These are phyloP conservation scores for Limnothrissa miodon DNA, from an alignment of 2,113 vertebrate species.

Conservation along the genomic window DNA sequence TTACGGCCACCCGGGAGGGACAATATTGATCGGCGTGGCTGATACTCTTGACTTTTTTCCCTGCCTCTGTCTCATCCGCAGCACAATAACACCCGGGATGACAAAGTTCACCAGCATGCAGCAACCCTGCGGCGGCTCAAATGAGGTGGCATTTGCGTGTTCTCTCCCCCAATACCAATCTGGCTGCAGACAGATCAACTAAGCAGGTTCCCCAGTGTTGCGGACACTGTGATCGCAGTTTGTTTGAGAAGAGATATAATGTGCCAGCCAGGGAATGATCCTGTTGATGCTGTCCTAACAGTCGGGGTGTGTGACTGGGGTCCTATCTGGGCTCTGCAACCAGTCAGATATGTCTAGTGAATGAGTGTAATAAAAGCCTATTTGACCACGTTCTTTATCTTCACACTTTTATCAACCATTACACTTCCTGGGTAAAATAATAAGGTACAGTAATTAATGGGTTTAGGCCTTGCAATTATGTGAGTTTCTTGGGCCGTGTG, in stretches of 20 bases:
- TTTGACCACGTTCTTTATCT: neutral
- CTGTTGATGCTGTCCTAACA: neutral
- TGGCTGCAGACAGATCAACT: neutral
- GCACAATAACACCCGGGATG: neutral
- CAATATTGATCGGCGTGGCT: neutral
- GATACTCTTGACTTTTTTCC: neutral
- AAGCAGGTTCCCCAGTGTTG: neutral
- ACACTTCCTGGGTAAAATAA: slow-evolving; percentile 52
- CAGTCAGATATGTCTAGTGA: neutral
- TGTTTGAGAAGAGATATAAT: neutral
- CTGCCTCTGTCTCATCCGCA: neutral
- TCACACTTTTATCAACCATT: slow-evolving; percentile 20
- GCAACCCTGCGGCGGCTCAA: neutral
- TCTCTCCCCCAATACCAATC: neutral
- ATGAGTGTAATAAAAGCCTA: slow-evolving; percentile 27
- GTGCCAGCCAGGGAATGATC: neutral
- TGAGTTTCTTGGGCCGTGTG: slow-evolving; percentile 54
- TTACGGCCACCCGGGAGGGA: neutral
- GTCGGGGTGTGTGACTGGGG: neutral
- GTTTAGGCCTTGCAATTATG: slow-evolving; percentile 64
- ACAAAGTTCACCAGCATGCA: neutral
- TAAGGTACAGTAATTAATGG: slow-evolving; percentile 66
- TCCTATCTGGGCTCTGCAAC: neutral
- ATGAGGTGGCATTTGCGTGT: neutral
- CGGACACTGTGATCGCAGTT: neutral